Evolutionary conservation across 1,140 invertebrate species (phyloP), one percentile per base, ranked within the genome.

Genomic region (Anthonomus grandis): DNA sequence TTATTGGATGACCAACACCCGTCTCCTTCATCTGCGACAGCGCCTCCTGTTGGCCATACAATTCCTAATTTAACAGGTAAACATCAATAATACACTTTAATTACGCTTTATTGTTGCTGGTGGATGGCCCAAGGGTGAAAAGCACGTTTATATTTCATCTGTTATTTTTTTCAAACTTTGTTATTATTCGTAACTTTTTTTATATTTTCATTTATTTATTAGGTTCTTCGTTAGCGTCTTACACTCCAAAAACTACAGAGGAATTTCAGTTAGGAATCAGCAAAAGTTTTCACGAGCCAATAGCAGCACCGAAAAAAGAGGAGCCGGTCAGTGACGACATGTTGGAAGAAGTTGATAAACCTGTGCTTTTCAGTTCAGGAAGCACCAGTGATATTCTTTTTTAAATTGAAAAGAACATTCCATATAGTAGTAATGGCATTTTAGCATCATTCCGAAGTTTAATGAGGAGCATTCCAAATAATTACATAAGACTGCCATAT

Each of bases 1-100:
- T 73, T 87, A 46, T 79, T 84, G 67, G 85, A 85, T 60, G 84
- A 86, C 23, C 24, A 44, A 6, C 48, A 59, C 8, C 21, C 46
- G 2, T 37, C 60, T 5, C 23, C 59, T 4, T 46, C 42, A 52
- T 22, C 24, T 25, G 55, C 38, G 12, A 21, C 18, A 18, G 23
- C 46, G 41, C 21, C 49, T 51, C 64, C 56, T 63, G 65, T 67
- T 15, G 70, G 70, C 27, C 69, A 71, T 63, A 55, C 61, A 53
- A 60, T 71, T 65, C 71, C 70, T 60, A 65, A 54, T 18, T 62
- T 73, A 34, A 48, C 61, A 39, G 71, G 71, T 73, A 56, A 64
- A 57, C 59, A 38, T 5, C 3, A n/a, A 38, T 38, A 38, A 4
- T 31, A 8, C 6, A 31, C 6, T 31, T 6, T 31, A 31, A 8